Conservation (phyloP, 2,888 invertebrate species). For the Argyresthia goedartella region DNA sequence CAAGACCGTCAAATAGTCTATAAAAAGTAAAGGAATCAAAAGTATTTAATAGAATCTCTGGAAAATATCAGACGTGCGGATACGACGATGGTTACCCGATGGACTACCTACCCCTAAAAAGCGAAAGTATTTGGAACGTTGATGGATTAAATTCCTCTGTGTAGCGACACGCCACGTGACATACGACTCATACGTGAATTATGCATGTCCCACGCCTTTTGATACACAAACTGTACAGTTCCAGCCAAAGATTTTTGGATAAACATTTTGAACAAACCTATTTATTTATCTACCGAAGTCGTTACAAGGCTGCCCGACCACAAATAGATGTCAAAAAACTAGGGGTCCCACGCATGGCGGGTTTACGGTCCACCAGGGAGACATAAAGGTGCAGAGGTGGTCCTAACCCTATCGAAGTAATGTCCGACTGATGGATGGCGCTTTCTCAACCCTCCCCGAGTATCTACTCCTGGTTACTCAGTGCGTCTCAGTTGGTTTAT, state of each 20-base stretch:
- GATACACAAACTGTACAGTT: too few relatives aligned
- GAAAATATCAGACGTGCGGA: too few relatives aligned
- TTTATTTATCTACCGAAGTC: slow-evolving; percentile 28
- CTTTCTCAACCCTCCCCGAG: slow-evolving; percentile 52
- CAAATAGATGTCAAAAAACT: slow-evolving; percentile 70
- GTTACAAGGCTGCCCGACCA: slow-evolving; percentile 60
- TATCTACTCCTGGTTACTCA: slow-evolving; percentile 45
- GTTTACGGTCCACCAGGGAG: slow-evolving; percentile 64
- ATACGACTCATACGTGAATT: slow-evolving; percentile 28
- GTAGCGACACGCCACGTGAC: slow-evolving; percentile 38
- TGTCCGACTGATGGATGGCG: slow-evolving; percentile 65
- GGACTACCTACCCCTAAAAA: background rate
- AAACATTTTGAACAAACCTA: background rate
- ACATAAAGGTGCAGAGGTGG: slow-evolving; percentile 66
- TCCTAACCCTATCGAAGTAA: slow-evolving; percentile 68
- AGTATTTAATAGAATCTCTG: too few relatives aligned
- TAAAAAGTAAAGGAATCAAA: too few relatives aligned
- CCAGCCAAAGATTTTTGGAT: too few relatives aligned
- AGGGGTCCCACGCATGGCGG: slow-evolving; percentile 51
- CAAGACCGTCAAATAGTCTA: too few relatives aligned
- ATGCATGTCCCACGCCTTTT: background rate
- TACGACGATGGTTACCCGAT: too few relatives aligned
- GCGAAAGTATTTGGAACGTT: slow-evolving; percentile 11
- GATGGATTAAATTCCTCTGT: slow-evolving; percentile 62
- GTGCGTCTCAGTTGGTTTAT: slow-evolving; percentile 50